Percentiles rank a stretch among this genome's conserved stretches.
phyloP scores from a whole-genome alignment of 2,797 vertebrate species.

The Clarias laeviceps region DNA sequence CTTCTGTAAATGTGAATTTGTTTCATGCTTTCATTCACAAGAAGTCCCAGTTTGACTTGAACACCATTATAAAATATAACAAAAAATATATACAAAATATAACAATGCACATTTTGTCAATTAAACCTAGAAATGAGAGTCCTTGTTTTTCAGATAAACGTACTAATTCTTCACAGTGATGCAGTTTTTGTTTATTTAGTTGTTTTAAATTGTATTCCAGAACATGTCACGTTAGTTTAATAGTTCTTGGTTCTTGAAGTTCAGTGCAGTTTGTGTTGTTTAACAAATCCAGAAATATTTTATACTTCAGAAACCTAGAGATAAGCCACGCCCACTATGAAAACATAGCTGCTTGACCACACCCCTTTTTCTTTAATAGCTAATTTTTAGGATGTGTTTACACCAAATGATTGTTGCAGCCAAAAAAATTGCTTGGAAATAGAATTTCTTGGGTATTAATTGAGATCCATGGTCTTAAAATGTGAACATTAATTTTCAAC shows the following conservation, averaged over 20 bases:
- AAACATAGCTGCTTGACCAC: background rate
- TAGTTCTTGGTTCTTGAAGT: background rate
- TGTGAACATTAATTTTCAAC: too few relatives aligned
- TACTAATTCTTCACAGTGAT: background rate
- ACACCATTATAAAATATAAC: background rate
- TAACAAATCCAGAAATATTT: background rate
- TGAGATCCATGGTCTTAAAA: too few relatives aligned
- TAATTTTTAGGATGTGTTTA: too few relatives aligned
- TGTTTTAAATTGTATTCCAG: background rate
- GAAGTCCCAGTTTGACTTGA: too few relatives aligned
- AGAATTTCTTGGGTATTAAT: too few relatives aligned
- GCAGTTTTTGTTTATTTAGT: background rate
- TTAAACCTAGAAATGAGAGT: background rate
- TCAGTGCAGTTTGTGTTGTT: background rate
- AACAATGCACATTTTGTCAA: background rate
- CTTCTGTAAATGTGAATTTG: too few relatives aligned
- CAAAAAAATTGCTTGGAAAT: background rate
- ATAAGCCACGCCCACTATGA: background rate
- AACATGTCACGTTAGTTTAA: background rate
- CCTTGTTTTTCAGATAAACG: background rate
- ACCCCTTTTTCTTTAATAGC: background rate
- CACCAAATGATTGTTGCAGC: background rate
- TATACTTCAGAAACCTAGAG: background rate
- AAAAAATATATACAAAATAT: too few relatives aligned
- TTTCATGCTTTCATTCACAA: too few relatives aligned